Percentiles rank a stretch among this genome's conserved stretches.
Conservation (phyloP, 2,113 vertebrate genomes). For the Nyctibius bracteatus region DNA sequence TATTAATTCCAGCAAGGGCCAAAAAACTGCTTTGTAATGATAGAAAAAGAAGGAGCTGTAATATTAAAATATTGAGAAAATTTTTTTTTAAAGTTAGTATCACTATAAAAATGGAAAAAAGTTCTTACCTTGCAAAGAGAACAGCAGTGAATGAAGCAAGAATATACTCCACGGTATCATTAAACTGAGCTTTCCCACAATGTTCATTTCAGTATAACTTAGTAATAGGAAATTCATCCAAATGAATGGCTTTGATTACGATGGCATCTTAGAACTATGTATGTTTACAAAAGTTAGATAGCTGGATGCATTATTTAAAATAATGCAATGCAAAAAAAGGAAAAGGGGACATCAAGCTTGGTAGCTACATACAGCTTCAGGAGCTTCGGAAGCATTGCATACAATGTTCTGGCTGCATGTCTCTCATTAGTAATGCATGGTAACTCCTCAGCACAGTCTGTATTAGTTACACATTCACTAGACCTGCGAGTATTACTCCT, state of each 20-base stretch:
- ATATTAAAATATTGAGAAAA: neutral
- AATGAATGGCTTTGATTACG: slow-evolving; percentile 66
- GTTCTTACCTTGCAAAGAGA: slow-evolving; percentile 86
- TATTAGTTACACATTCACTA: slow-evolving; percentile 74
- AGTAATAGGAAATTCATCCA: slow-evolving; percentile 70
- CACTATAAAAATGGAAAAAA: neutral
- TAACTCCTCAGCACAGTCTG: slow-evolving; percentile 61
- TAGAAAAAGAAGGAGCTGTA: neutral
- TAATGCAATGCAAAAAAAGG: neutral
- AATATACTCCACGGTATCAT: slow-evolving; percentile 85
- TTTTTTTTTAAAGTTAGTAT: neutral
- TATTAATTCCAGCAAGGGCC: neutral
- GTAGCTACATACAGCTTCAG: slow-evolving; percentile 29
- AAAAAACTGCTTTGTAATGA: neutral
- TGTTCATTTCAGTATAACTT: slow-evolving; percentile 90
- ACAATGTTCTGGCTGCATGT: slow-evolving; percentile 35
- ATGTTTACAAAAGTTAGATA: neutral
- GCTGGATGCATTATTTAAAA: neutral
- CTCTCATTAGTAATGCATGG: slow-evolving; percentile 78
- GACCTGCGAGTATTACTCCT: slow-evolving; percentile 32
- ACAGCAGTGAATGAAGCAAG: slow-evolving; percentile 81
- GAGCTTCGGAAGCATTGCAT: slow-evolving; percentile 39
- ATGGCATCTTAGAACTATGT: slow-evolving; percentile 79
- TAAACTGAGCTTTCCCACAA: slow-evolving; percentile 85
- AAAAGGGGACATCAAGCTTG: neutral